Percentiles rank a stretch among this genome's conserved stretches.
Conservation (phyloP, 2,888 invertebrate genomes). For the Anticlea derivata region DNA sequence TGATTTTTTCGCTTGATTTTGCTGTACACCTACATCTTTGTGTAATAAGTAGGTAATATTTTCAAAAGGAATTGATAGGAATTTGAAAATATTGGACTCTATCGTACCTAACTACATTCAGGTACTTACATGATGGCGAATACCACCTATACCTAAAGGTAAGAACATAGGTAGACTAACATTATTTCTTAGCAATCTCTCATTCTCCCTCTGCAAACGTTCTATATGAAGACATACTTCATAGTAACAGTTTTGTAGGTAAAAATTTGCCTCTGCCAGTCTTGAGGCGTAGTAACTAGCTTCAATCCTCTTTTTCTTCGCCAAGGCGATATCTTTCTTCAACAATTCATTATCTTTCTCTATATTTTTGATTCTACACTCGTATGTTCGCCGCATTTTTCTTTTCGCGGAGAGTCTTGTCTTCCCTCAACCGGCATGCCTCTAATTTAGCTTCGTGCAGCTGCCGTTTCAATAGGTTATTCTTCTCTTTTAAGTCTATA, state of each 20-base stretch:
- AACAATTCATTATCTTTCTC: conserved; percentile 54
- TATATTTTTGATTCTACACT: conserved; percentile 42
- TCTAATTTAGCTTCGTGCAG: conserved; percentile 51
- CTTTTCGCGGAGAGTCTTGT: conserved; percentile 31
- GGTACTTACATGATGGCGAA: too few species aligned
- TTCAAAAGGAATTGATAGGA: too few species aligned
- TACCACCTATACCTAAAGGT: too few species aligned
- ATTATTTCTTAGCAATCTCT: not conserved
- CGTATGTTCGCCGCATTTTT: conserved; percentile 36
- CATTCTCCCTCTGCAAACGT: conserved; percentile 32
- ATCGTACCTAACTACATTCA: too few species aligned
- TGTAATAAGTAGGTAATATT: too few species aligned
- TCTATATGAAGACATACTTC: conserved; percentile 49
- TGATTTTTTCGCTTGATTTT: too few species aligned
- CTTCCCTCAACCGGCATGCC: conserved; percentile 43
- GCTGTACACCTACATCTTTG: too few species aligned
- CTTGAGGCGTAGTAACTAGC: conserved; percentile 54
- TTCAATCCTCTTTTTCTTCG: conserved; percentile 56
- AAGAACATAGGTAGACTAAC: not conserved
- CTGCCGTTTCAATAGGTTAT: conserved; percentile 45
- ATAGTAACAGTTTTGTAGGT: conserved; percentile 54
- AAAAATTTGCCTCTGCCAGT: conserved; percentile 63
- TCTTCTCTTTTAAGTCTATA: conserved; percentile 64
- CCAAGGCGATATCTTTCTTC: conserved; percentile 46
- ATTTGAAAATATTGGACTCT: too few species aligned